Evolutionary conservation across 2,888 invertebrate genomes (phyloP).

Genomic region (Meteorus cinctellus): DNA sequence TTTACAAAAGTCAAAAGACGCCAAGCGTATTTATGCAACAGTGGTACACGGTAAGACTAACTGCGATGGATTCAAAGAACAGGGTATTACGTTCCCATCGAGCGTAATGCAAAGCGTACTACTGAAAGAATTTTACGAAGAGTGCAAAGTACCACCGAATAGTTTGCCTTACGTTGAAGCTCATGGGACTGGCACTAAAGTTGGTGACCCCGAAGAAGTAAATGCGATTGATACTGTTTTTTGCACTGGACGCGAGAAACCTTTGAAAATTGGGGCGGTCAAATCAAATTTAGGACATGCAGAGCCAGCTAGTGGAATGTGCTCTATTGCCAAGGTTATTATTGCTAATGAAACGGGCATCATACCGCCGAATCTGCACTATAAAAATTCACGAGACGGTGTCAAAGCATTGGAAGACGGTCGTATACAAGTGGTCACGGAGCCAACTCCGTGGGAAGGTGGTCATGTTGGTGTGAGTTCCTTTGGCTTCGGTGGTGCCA

Average conservation of each 20-base stretch:
- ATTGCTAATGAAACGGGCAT: conserved; percentile 86
- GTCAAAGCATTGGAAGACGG: conserved; percentile 79
- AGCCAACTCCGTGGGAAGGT: conserved; percentile 81
- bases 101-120: conserved; percentile 65
- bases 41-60: conserved; percentile 78
- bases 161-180: conserved; percentile 80
- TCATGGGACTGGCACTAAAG: conserved; percentile 85
- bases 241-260: conserved; percentile 82
- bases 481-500: conserved; percentile 95
- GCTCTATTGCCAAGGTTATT: conserved; percentile 87
- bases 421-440: conserved; percentile 83
- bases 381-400: conserved; percentile 77
- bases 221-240: conserved; percentile 87
- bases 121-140: conserved; percentile 77
- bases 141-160: conserved; percentile 77
- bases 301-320: conserved; percentile 89
- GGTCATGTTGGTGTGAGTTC: conserved; percentile 88
- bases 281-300: conserved; percentile 97
- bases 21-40: conserved; percentile 75
- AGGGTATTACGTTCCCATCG: conserved; percentile 71
- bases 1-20: conserved; percentile 79
- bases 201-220: conserved; percentile 95
- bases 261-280: conserved; percentile 90
- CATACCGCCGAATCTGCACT: conserved; percentile 92
- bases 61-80: conserved; percentile 76